phyloP scores from a whole-genome alignment of 2,113 vertebrate genomes.

The Hypocryptadius cinnamomeus region DNA sequence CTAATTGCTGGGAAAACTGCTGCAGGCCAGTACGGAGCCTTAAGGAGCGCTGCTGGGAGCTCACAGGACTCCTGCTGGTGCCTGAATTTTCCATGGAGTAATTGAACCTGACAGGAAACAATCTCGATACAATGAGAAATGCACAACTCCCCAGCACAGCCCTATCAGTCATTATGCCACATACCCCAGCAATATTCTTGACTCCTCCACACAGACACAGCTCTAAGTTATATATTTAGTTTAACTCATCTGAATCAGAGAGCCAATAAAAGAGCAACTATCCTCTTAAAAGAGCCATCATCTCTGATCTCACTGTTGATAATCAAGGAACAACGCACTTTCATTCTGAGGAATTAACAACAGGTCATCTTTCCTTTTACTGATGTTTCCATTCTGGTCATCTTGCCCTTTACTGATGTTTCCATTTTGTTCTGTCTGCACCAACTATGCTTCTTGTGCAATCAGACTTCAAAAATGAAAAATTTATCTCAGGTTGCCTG shows the following conservation, averaged over 20 bases:
- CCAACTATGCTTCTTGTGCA: neutral
- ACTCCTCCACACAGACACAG: fast-evolving
- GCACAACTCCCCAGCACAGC: neutral
- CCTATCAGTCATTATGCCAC: neutral
- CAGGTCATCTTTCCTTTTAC: neutral
- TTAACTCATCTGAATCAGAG: neutral
- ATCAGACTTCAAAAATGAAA: neutral
- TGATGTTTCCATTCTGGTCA: neutral
- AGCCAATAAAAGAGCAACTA: neutral
- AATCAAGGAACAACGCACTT: neutral
- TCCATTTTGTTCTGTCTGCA: neutral
- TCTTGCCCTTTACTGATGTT: neutral
- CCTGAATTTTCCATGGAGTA: neutral
- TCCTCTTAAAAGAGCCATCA: neutral
- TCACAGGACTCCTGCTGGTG: fast-evolving
- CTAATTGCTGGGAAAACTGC: neutral
- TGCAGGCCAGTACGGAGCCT: neutral
- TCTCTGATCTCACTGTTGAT: neutral
- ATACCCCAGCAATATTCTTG: fast-evolving
- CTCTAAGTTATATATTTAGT: neutral
- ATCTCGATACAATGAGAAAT: neutral
- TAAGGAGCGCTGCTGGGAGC: neutral
- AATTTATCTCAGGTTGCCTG: neutral
- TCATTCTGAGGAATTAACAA: neutral
- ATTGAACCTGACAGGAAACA: neutral